phyloP scores from a whole-genome alignment of 1,140 invertebrate genomes.

The Drosophila baimaii region DNA sequence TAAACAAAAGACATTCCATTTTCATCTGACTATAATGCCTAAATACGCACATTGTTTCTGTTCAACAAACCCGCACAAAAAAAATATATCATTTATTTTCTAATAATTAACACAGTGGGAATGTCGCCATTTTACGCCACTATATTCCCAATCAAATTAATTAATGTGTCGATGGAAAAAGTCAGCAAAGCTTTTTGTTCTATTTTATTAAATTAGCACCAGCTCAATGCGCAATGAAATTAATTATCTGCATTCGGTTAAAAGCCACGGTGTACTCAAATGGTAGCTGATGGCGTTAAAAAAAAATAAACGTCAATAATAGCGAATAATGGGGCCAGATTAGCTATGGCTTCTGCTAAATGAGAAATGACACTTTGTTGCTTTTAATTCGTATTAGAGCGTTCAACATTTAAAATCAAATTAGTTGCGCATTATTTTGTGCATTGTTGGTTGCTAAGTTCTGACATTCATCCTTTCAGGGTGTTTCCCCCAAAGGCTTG shows the following conservation, averaged over 20 bases:
- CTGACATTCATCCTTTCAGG: background rate
- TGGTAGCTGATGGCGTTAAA: constrained; percentile 10
- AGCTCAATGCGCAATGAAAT: constrained; percentile 41
- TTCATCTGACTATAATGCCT: constrained; percentile 4
- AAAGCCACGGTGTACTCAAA: constrained; percentile 16
- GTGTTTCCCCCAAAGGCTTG: background rate
- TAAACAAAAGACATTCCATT: background rate
- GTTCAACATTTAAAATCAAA: constrained; percentile 41
- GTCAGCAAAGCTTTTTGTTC: constrained; percentile 25
- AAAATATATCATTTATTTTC: constrained; percentile 25
- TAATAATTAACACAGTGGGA: constrained; percentile 22
- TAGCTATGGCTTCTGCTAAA: constrained; percentile 38
- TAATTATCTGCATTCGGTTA: constrained; percentile 55
- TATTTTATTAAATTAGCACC: constrained; percentile 63
- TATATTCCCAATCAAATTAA: constrained; percentile 56
- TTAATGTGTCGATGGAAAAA: constrained; percentile 54
- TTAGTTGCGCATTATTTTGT: constrained; percentile 32
- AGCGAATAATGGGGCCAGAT: constrained; percentile 13
- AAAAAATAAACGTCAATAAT: constrained; percentile 27
- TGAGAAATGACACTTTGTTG: constrained; percentile 39
- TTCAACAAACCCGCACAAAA: constrained; percentile 33
- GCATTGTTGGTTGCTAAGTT: constrained; percentile 4
- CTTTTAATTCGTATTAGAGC: constrained; percentile 27
- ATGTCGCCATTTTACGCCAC: constrained; percentile 33
- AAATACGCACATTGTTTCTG: constrained; percentile 22